Percentiles rank a stretch among this genome's conserved stretches.
Conservation (phyloP, 1,140 invertebrate species). For the Bombus vancouverensis region DNA sequence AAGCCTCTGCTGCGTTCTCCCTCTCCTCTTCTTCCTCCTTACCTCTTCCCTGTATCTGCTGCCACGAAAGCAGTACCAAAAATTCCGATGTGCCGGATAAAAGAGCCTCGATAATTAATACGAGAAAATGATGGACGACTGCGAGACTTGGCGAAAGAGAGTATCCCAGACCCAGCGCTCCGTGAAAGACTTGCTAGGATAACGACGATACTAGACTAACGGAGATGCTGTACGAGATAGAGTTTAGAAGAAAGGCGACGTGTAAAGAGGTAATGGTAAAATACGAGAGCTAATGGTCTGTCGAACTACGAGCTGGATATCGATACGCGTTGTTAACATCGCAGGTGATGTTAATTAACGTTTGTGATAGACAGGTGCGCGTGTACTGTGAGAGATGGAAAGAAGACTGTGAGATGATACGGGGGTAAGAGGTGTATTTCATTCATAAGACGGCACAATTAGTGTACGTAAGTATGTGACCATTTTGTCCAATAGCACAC, state of each 20-base stretch:
- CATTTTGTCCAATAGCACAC: too few relatives aligned
- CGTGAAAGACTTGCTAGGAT: constrained; percentile 38
- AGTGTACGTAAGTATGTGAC: too few relatives aligned
- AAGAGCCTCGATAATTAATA: constrained; percentile 58
- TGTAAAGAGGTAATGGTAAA: too few relatives aligned
- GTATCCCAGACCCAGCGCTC: too few relatives aligned
- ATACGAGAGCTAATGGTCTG: neutral
- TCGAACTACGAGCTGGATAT: neutral
- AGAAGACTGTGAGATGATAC: neutral
- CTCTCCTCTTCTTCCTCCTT: neutral
- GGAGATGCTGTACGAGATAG: too few relatives aligned
- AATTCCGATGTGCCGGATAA: constrained; percentile 47
- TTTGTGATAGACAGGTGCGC: neutral
- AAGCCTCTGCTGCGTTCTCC: neutral
- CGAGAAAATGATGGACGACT: constrained; percentile 7
- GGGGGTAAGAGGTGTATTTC: too few relatives aligned
- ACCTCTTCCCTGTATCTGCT: neutral
- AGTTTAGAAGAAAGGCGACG: neutral
- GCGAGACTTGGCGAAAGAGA: neutral
- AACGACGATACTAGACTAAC: constrained; percentile 16
- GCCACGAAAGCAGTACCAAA: constrained; percentile 8
- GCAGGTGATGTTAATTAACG: neutral
- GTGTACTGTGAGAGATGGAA: neutral
- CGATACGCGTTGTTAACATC: neutral
- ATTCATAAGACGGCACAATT: too few relatives aligned